A percentile compares a stretch with the other conserved stretches of the same genome.
phyloP scores from a whole-genome alignment of 2,888 invertebrate genomes.

The Opisthograptis luteolata region DNA sequence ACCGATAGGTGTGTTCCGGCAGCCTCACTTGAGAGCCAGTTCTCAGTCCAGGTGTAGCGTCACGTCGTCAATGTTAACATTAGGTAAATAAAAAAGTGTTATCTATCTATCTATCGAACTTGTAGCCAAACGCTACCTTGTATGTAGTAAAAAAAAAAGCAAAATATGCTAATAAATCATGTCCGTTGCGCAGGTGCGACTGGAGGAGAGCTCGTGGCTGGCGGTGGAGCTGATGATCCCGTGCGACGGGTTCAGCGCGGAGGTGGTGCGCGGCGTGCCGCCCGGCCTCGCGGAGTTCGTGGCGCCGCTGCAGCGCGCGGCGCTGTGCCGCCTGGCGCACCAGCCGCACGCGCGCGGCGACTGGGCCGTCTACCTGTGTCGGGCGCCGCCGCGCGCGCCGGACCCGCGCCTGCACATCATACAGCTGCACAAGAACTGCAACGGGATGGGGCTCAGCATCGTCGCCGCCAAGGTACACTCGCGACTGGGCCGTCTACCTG shows the following conservation, averaged over 20 bases:
- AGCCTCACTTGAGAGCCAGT: too few species aligned
- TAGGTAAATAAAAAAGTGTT: too few species aligned
- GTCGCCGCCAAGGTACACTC: slow-evolving; percentile 98
- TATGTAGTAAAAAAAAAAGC: too few species aligned
- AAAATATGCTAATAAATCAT: too few species aligned
- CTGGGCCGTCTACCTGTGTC: slow-evolving; percentile 97
- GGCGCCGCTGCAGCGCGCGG: slow-evolving; percentile 92
- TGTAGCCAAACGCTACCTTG: too few species aligned
- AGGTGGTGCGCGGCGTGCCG: slow-evolving; percentile 97
- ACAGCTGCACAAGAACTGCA: slow-evolving; percentile 95
- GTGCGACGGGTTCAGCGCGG: slow-evolving; percentile 99
- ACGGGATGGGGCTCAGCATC: slow-evolving; percentile 99
- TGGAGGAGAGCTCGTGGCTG: slow-evolving; percentile 96
- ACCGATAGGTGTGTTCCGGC: too few species aligned
- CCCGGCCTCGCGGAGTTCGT: slow-evolving; percentile 96
- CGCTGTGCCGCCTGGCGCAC: slow-evolving; percentile 94
- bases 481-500: too few species aligned
- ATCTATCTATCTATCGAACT: too few species aligned
- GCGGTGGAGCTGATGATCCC: slow-evolving; percentile 96
- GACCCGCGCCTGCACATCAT: slow-evolving; percentile 89
- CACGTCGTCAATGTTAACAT: too few species aligned
- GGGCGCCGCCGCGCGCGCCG: slow-evolving; percentile 88
- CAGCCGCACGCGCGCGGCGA: slow-evolving; percentile 96
- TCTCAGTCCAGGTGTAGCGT: too few species aligned
- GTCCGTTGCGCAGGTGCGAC: slow-evolving; percentile 78